Base-by-base conservation (phyloP, 2,797 vertebrate species). In the Bradypodion ventrale region DNA sequence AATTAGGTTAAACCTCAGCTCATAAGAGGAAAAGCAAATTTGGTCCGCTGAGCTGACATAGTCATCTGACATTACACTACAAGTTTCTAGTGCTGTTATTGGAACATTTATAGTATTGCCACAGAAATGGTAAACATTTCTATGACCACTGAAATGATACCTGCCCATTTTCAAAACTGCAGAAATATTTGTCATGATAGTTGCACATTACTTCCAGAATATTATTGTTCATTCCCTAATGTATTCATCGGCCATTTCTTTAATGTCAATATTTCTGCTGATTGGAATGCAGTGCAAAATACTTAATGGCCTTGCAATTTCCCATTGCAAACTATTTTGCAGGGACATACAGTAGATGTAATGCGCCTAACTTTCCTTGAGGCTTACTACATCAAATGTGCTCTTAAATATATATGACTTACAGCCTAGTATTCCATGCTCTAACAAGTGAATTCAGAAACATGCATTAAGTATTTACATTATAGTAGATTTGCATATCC, bases 221-320 rank as follows among this genome's bases (percentile, higher is more conserved):
- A 82, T 82, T 92, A 92, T 25, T 90, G 79, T 69, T 88, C 73
- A 78, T 86, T 88, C 75, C 83, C 78, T 83, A 82, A 59, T 42
- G 29, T 44, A 86, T 90, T 92, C 87, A 89, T 87, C 40, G 74
- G 81, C 66, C 90, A 86, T 78, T 89, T 90, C 86, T 75, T 84
- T 75, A 9, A 91, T 42, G 85, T 63, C 75, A 87, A 87, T 90
- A 75, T 75, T 87, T 49, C 42, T 59, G 56, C 78, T 56, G 59
- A 88, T 78, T 52, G 83, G 69, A 90, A 83, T 59, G 29, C 85
- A 83, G 32, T 15, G 19, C 88, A 80, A 90, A 89, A 92, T 88
- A 44, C 15, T 15, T 87, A n/a, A 88, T 84, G 29, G 86, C 72
- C 40, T 25, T 82, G 8, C 46, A 84, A 84, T 0, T 1, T 72